Base-by-base conservation (phyloP, 2,888 invertebrate genomes). In the Micropterix aruncella region DNA sequence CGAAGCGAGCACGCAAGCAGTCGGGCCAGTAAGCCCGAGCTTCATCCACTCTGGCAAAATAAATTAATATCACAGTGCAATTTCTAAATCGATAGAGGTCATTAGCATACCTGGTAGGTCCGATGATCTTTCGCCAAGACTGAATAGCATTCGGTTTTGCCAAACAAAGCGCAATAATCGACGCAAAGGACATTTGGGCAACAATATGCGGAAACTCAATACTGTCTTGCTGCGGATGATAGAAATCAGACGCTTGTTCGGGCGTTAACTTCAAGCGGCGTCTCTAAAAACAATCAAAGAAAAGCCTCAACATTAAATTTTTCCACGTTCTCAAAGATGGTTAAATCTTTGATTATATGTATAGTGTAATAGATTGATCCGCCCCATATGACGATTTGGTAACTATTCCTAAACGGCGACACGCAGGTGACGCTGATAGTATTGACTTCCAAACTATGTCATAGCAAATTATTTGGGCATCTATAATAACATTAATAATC, bases 171-270 rank as follows among this genome's bases (percentile, higher is more conserved):
- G 80, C 84, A 40, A 86, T 63, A 7, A 89, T 70, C 0, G 85
- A 80, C 0, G 82, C 86, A 48, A 80, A 79, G 3, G 88, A 83
- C 68, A 92, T 81, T 56, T 85, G 80, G 1, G 85, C 78, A 1
- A 92, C 83, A 45, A 88, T 71, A 53, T 83, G 77, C 2, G 87
- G 83, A 58, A 88, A 92, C 53, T 80, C 75, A 17, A 78, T 67
- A 44, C 75, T 74, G 0, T 85, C 85, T 56, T 82, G 84, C 57
- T 80, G 77, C 42, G 84, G 79, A 2, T 74, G 72, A 61, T 88
- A 92, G 53, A 94, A 79, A 57, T 91, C 88, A 0, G 88, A 85
- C 0, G 84, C 86, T 62, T 90, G 84, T 61, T 93, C 93, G 0
- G 86, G 83, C 0, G 86, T 84, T 46, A 94, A 66, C n/a, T n/a